Conservation (phyloP, 2,113 vertebrate species). For the Corvus cornix region DNA sequence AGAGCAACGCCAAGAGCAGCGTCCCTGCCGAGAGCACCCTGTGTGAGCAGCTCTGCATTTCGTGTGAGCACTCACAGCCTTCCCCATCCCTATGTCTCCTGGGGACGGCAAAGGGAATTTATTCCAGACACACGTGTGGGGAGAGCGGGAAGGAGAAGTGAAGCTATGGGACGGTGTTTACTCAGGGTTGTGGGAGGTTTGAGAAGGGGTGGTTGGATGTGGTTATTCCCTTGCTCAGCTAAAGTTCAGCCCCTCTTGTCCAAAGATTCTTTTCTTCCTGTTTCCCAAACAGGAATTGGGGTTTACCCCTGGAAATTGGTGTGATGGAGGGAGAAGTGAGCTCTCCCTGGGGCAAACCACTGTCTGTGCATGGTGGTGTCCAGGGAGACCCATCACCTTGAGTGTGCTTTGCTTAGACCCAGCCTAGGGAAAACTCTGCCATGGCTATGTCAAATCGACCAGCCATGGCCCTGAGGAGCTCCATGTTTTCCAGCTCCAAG, state of each 20-base stretch:
- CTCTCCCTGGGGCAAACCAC: background rate
- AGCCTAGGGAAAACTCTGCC: background rate
- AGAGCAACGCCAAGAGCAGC: background rate
- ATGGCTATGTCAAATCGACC: rapidly evolving
- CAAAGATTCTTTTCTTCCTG: rapidly evolving
- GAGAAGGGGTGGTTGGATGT: background rate
- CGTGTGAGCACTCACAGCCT: rapidly evolving
- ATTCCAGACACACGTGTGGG: background rate
- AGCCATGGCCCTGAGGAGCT: background rate
- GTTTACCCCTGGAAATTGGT: background rate
- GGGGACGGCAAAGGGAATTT: background rate
- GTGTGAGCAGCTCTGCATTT: background rate
- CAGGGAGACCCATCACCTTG: background rate
- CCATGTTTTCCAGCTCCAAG: background rate
- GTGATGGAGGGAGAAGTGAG: background rate
- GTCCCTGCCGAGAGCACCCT: background rate
- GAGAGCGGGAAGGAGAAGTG: background rate
- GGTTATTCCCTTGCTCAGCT: background rate
- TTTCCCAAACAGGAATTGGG: background rate
- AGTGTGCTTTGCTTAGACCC: background rate
- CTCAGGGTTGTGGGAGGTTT: background rate
- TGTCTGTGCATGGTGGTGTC: rapidly evolving
- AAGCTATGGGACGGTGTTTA: background rate
- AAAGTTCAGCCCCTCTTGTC: background rate
- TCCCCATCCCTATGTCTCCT: background rate